These are phyloP conservation scores for Polydrusus tereticollis DNA, from an alignment of 2,888 invertebrate genomes.

Conservation along the genomic window DNA sequence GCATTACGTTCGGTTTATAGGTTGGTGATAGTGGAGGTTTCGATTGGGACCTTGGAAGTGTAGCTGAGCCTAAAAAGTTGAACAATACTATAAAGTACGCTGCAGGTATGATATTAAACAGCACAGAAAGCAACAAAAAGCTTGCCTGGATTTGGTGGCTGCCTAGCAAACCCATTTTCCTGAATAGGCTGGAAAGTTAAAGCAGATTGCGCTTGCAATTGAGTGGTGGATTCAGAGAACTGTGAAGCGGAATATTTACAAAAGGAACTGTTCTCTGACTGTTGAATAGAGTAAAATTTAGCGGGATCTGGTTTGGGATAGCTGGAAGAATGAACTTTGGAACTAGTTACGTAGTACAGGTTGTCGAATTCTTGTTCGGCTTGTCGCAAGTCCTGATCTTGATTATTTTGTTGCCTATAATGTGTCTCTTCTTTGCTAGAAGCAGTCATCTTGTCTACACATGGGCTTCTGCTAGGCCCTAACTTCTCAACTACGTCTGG, in stretches of 20 bases:
- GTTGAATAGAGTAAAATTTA: slow-evolving; percentile 51
- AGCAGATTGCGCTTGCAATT: slow-evolving; percentile 42
- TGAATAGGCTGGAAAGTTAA: slow-evolving; percentile 49
- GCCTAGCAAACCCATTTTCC: slow-evolving; percentile 29
- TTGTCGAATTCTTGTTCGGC: slow-evolving; percentile 63
- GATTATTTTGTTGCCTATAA: slow-evolving; percentile 19
- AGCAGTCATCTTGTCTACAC: background rate
- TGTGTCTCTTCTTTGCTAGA: background rate
- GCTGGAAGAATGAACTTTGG: slow-evolving; percentile 60
- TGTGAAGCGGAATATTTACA: slow-evolving; percentile 59
- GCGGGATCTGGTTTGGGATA: slow-evolving; percentile 58
- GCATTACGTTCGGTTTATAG: slow-evolving; percentile 59
- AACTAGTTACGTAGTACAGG: slow-evolving; percentile 64
- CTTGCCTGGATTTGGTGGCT: slow-evolving; percentile 53
- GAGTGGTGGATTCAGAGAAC: slow-evolving; percentile 32
- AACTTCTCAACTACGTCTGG: slow-evolving; percentile 62
- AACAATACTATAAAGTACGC: background rate
- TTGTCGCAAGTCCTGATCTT: slow-evolving; percentile 54
- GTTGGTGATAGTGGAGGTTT: slow-evolving; percentile 58
- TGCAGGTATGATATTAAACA: background rate
- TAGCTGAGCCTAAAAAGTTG: slow-evolving; percentile 55
- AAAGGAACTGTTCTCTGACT: slow-evolving; percentile 64
- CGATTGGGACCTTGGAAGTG: slow-evolving; percentile 59
- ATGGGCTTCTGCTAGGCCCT: slow-evolving; percentile 37
- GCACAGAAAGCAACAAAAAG: slow-evolving; percentile 35